Evolutionary conservation across 2,797 vertebrate genomes (phyloP).

Genomic region (Chaetophractus vellerosus): DNA sequence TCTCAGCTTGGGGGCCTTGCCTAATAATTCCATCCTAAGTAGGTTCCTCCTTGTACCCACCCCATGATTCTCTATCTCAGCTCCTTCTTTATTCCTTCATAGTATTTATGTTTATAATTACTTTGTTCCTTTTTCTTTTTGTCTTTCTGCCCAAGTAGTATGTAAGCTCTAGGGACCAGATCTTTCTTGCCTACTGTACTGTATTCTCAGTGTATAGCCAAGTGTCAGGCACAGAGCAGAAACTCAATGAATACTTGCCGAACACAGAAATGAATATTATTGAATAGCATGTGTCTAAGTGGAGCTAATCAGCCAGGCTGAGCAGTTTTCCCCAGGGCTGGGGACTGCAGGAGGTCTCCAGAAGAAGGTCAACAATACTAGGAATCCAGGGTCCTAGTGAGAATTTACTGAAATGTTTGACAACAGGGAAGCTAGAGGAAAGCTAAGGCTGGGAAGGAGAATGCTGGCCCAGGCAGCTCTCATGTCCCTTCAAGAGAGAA

Average conservation of each 20-base stretch:
- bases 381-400: background rate
- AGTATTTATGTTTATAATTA: background rate
- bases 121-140: background rate
- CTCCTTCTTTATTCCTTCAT: background rate
- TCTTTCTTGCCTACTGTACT: background rate
- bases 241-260: background rate
- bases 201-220: background rate
- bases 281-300: background rate
- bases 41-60: background rate
- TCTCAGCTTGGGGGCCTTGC: background rate
- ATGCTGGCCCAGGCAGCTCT: background rate
- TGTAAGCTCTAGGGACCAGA: background rate
- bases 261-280: background rate
- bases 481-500: background rate
- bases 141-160: background rate
- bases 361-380: too few relatives aligned
- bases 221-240: background rate
- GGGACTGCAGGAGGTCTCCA: background rate
- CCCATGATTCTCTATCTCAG: background rate
- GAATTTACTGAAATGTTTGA: background rate
- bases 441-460: too few relatives aligned
- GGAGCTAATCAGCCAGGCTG: background rate
- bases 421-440: background rate
- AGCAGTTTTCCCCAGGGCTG: background rate
- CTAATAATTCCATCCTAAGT: background rate